Percentiles rank a stretch among this genome's conserved stretches.
phyloP scores from a whole-genome alignment of 2,113 vertebrate genomes.

The Rhadina sibilatrix region DNA sequence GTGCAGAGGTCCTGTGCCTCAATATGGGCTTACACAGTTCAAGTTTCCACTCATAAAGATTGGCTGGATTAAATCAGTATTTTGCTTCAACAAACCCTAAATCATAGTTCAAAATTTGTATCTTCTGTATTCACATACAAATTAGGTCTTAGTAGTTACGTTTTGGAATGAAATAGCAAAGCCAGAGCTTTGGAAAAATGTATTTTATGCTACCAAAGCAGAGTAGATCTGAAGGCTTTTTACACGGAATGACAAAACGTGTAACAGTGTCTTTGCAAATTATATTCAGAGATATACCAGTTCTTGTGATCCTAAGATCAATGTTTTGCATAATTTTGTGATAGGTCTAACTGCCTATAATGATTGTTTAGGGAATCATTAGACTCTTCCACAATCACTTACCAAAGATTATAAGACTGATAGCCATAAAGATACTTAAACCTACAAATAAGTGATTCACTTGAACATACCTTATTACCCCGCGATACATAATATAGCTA shows the following conservation, averaged over 20 bases:
- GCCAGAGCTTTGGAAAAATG: background rate
- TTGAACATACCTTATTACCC: slow-evolving; percentile 72
- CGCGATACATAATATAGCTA: slow-evolving; percentile 78
- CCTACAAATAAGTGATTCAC: background rate
- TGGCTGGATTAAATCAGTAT: background rate
- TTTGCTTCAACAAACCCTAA: background rate
- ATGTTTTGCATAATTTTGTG: background rate
- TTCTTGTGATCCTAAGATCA: background rate
- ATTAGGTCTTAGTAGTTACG: background rate
- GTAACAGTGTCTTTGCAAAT: background rate
- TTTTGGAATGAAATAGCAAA: background rate
- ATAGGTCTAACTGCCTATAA: background rate
- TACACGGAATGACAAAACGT: background rate
- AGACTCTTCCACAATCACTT: background rate
- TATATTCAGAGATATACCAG: background rate
- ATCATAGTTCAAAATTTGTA: background rate
- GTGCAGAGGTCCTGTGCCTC: background rate
- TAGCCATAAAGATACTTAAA: background rate
- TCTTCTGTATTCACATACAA: background rate
- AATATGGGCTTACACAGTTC: background rate
- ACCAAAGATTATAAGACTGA: background rate
- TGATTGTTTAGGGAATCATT: background rate
- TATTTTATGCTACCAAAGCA: background rate
- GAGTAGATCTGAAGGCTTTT: background rate
- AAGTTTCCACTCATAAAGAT: background rate